phyloP scores from a whole-genome alignment of 2,888 invertebrate genomes.

The Lasioglossum morio region DNA sequence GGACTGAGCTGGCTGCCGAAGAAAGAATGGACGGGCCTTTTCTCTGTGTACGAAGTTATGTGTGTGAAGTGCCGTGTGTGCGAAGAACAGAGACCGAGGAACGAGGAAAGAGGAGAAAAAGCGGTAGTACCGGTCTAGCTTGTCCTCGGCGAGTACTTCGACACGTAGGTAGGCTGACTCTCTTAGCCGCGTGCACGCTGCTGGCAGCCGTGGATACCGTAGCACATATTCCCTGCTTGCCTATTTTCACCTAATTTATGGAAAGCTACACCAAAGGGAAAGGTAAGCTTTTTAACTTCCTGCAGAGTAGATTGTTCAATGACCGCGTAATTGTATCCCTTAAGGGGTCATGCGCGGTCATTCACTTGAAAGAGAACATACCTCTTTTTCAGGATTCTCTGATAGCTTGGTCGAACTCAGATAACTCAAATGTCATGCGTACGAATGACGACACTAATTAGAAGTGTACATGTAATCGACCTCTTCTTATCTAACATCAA shows the following conservation, averaged over 20 bases:
- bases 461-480: neutral
- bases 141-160: slow-evolving; percentile 69
- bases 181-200: slow-evolving; percentile 58
- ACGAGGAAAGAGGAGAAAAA: slow-evolving; percentile 52
- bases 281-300: slow-evolving; percentile 26
- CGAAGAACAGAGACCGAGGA: slow-evolving; percentile 11
- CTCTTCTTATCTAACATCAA: neutral
- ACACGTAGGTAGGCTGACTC: slow-evolving; percentile 67
- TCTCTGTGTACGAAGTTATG: neutral
- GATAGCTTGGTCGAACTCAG: neutral
- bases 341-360: neutral
- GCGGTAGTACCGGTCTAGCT: slow-evolving; percentile 73
- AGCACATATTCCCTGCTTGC: slow-evolving; percentile 45
- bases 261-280: slow-evolving; percentile 33
- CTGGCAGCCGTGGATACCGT: slow-evolving; percentile 40
- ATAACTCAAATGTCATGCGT: neutral
- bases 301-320: neutral
- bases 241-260: slow-evolving; percentile 65
- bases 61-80: neutral
- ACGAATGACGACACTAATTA: neutral
- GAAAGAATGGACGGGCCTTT: slow-evolving; percentile 40
- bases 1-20: slow-evolving; percentile 44
- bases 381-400: neutral
- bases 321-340: slow-evolving; percentile 27
- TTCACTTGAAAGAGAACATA: neutral